Evolutionary conservation across 2,797 vertebrate species (phyloP).

Genomic region (Calcarius lapponicus): DNA sequence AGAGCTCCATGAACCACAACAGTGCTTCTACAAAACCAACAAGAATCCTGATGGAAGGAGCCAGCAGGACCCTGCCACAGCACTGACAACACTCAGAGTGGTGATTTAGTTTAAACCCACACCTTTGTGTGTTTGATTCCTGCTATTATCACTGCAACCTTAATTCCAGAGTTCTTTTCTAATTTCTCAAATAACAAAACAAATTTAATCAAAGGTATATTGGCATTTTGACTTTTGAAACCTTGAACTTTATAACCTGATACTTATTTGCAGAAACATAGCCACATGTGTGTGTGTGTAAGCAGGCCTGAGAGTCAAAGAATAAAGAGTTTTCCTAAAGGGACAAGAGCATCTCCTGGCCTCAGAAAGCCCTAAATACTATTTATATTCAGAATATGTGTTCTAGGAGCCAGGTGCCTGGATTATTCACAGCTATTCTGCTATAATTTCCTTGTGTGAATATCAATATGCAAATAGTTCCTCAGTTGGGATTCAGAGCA

Average conservation of each 20-base stretch:
- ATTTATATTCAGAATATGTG: neutral
- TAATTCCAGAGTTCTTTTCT: neutral
- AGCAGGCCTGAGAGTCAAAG: neutral
- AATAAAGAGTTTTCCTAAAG: neutral
- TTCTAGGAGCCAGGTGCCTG: neutral
- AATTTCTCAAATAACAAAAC: neutral
- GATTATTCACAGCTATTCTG: neutral
- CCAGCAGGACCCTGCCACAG: neutral
- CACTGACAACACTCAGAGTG: neutral
- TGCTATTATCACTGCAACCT: neutral
- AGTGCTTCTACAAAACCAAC: neutral
- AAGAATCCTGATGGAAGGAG: neutral
- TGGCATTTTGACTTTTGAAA: neutral
- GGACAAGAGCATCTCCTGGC: neutral
- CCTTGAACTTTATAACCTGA: neutral
- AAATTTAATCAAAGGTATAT: neutral
- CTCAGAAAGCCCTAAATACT: neutral
- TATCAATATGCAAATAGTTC: neutral
- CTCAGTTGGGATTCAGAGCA: neutral
- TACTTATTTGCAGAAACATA: neutral
- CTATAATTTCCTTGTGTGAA: neutral
- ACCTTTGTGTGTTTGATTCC: neutral
- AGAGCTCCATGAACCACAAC: constrained; percentile 14
- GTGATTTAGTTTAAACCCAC: neutral
- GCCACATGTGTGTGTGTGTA: accelerated